Evolutionary conservation across 2,888 invertebrate genomes (phyloP), one percentile per base, ranked within the genome.

Genomic region (Anthoptus insignis): DNA sequence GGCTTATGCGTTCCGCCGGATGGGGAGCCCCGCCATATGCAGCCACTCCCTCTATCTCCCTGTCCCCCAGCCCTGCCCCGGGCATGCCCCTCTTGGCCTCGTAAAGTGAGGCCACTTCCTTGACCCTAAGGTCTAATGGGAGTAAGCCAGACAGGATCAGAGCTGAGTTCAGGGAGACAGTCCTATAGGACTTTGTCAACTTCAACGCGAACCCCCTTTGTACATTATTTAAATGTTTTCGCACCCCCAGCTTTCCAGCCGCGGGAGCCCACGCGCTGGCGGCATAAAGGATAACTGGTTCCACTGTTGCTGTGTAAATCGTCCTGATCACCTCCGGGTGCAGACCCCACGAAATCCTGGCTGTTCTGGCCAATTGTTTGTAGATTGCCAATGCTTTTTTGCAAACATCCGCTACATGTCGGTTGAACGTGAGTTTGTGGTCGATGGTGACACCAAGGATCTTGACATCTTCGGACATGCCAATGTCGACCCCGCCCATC

Each of bases 251-350:
- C 24, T 64, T 67, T 1, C n/a, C 6, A 0, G 66, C 52, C 0
- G 68, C 68, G 0, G 63, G 59, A 2, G 65, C 69, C 69, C 72
- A 73, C 0, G 42, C 68, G n/a, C 59, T 34, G 0, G 69, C 57
- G 2, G 67, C 68, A 13, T 71, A 69, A 14, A 64, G 2, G 0
- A 68, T 19, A 0, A 64, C 49, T 0, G 65, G 71, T 19, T 67
- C 68, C 3, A 68, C 53, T 6, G 52, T 37, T 1, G 64, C 50
- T 0, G 14, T 27, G n/a, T 64, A 67, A 4, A 67, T 59, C 0
- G 14, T 54, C 0, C 57, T 13, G 11, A 58, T 32, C 0, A 61
- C 22, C 19, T 65, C 65, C 2, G 61, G 57, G 34, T 61, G 22
- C 0, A 66, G 58, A 2, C 61, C 27, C 27, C 27, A 27, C 5